A percentile compares a stretch with the other conserved stretches of the same genome.
These are phyloP conservation scores for Nannoperca australis DNA, from an alignment of 2,797 vertebrate species.

Conservation along the genomic window DNA sequence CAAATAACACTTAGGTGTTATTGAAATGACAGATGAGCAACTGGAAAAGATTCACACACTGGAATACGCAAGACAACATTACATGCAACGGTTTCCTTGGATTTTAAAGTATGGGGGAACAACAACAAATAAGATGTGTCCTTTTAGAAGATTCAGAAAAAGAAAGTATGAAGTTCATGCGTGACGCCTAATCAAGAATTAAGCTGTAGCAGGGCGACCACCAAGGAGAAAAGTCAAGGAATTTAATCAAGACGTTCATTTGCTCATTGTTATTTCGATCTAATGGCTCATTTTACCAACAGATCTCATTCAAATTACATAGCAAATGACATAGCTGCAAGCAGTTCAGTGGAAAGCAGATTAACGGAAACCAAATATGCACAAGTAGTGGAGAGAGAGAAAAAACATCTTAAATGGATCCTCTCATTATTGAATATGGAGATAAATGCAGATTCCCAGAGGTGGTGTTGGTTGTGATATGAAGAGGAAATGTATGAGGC, in stretches of 20 bases:
- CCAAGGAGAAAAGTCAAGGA: conserved; percentile 19
- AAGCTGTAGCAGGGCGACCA: conserved; percentile 9
- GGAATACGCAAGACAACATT: not conserved
- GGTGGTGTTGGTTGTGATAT: conserved; percentile 76
- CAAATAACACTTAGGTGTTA: conserved; percentile 46
- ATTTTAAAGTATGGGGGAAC: not conserved
- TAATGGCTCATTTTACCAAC: conserved; percentile 63
- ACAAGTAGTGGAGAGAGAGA: conserved; percentile 33
- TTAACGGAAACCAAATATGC: conserved; percentile 74
- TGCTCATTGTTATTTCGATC: conserved; percentile 55
- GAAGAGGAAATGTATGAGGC: conserved; percentile 77
- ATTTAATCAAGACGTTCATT: conserved; percentile 61
- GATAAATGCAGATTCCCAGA: conserved; percentile 71
- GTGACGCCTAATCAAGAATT: conserved; percentile 40
- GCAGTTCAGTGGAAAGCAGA: conserved; percentile 57
- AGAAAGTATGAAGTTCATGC: conserved; percentile 10
- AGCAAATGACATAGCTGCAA: conserved; percentile 35
- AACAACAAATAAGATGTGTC: not conserved
- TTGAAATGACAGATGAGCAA: conserved; percentile 22
- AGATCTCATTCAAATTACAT: conserved; percentile 51
- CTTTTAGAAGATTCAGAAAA: conserved; percentile 6
- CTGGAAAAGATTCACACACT: not conserved
- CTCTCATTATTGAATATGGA: conserved; percentile 62
- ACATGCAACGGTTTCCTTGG: not conserved
- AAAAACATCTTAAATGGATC: conserved; percentile 54